Percentiles rank a stretch among this genome's conserved stretches.
These are phyloP conservation scores for Hippoglossus stenolepis DNA, from an alignment of 2,113 vertebrate species.

Conservation along the genomic window DNA sequence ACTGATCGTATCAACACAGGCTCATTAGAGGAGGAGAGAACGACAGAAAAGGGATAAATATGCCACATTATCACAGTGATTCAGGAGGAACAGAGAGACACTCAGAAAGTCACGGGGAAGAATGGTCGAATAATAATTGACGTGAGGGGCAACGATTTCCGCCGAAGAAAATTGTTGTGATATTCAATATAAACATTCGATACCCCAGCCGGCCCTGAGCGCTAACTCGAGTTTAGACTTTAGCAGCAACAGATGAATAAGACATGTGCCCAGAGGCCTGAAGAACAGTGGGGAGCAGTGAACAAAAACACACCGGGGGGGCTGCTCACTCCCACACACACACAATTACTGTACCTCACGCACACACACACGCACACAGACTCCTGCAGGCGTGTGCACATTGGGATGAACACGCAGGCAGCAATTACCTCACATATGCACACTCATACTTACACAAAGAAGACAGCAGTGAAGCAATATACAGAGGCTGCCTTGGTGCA, in stretches of 20 bases:
- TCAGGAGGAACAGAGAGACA: conserved; percentile 14
- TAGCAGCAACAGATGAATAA: conserved; percentile 46
- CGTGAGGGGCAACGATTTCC: conserved; percentile 13
- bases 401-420: conserved; percentile 29
- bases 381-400: neutral
- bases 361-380: conserved; percentile 4
- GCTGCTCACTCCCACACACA: conserved; percentile 31
- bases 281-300: conserved; percentile 35
- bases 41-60: neutral
- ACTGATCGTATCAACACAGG: conserved; percentile 15
- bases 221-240: conserved; percentile 28
- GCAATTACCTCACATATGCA: conserved; percentile 40
- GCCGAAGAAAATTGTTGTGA: neutral
- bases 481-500: conserved; percentile 39
- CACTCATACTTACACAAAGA: conserved; percentile 17
- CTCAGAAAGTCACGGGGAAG: neutral
- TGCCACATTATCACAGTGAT: conserved; percentile 13
- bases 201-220: neutral
- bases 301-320: conserved; percentile 54
- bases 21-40: conserved; percentile 9
- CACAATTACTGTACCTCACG: conserved; percentile 31
- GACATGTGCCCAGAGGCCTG: conserved; percentile 40
- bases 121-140: conserved; percentile 40
- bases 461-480: conserved; percentile 37
- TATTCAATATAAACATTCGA: conserved; percentile 33